Evolutionary conservation across 1,140 invertebrate species (phyloP).

Genomic region (Riptortus pedestris): DNA sequence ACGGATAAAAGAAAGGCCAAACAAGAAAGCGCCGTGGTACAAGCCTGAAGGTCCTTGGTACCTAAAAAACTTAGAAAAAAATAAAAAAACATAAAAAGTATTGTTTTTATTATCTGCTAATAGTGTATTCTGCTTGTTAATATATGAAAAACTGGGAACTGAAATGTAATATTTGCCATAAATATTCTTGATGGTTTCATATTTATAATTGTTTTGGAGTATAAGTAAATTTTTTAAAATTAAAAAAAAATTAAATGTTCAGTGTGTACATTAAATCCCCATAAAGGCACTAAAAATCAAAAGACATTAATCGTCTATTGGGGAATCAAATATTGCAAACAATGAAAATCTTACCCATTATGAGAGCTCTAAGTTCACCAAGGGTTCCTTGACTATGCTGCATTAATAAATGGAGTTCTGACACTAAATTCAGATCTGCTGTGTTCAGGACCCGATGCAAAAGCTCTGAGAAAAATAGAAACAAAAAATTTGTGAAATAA

Average conservation of each 20-base stretch:
- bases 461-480: conserved; percentile 24
- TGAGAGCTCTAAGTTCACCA: conserved; percentile 32
- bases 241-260: no score
- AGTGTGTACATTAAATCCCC: background rate
- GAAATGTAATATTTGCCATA: no score
- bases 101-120: no score
- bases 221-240: no score
- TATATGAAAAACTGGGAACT: no score
- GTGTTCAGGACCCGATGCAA: conserved; percentile 32
- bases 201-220: no score
- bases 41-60: background rate
- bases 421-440: conserved; percentile 33
- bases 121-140: no score
- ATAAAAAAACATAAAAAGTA: conserved; percentile 1
- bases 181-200: no score
- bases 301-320: no score
- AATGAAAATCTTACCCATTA: conserved; percentile 33
- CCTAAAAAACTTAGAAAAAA: background rate
- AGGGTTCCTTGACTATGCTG: conserved; percentile 33
- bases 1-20: background rate
- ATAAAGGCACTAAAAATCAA: background rate
- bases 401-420: conserved; percentile 34
- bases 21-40: background rate
- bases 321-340: no score
- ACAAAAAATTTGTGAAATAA: background rate